These are phyloP conservation scores for Atherinosoma microstoma DNA, from an alignment of 2,797 vertebrate genomes.

Conservation along the genomic window DNA sequence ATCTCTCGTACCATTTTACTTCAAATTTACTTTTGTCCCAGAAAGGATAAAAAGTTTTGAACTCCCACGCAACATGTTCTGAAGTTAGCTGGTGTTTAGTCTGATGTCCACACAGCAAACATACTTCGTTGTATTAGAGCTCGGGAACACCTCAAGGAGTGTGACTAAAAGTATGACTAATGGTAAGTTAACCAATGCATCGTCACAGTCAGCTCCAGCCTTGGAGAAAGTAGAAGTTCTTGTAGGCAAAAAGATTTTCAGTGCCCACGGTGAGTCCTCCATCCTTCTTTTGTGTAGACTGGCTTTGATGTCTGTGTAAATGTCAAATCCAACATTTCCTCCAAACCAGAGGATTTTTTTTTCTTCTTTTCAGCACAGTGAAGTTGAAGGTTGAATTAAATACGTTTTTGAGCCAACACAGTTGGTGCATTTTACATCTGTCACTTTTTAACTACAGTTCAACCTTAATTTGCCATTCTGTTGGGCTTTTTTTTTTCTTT, in stretches of 20 bases:
- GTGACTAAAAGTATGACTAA: not conserved
- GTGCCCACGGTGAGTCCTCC: not conserved
- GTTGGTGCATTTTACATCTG: not conserved
- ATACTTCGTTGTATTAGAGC: not conserved
- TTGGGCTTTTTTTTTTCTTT: not conserved
- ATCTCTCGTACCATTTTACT: not conserved
- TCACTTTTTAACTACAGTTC: not conserved
- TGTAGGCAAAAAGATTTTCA: not conserved
- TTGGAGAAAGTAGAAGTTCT: not conserved
- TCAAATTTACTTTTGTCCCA: not conserved
- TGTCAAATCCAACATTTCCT: slow-evolving; percentile 4
- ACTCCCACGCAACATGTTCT: not conserved
- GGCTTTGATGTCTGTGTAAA: slow-evolving; percentile 5
- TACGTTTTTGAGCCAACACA: not conserved
- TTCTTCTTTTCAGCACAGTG: not conserved
- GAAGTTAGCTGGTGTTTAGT: not conserved
- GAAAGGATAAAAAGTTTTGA: not conserved
- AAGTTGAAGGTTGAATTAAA: not conserved
- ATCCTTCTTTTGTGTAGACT: not conserved
- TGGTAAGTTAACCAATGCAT: not conserved
- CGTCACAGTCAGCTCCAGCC: not conserved
- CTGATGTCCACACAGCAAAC: not conserved
- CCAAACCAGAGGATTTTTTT: not conserved
- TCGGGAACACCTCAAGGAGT: not conserved
- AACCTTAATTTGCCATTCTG: not conserved